phyloP scores from a whole-genome alignment of 23 tunicate genomes.

The Pegea sp. region DNA sequence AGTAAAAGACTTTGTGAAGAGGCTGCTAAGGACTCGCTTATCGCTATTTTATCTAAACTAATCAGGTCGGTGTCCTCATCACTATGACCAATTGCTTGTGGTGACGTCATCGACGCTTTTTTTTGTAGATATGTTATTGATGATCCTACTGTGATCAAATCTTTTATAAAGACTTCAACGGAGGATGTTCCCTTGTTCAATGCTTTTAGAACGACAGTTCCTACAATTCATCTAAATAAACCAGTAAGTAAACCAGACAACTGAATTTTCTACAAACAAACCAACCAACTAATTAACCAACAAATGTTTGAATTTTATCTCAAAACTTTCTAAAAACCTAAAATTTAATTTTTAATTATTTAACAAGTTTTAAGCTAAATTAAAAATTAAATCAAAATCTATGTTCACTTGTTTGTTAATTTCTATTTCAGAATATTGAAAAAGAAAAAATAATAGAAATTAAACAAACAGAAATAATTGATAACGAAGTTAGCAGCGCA shows the following conservation, averaged over 20 bases:
- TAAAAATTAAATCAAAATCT: no score
- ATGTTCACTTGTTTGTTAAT: no score
- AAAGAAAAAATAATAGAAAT: no score
- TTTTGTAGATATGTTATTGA: constrained; percentile 11
- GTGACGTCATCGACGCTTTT: not conserved
- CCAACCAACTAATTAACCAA: no score
- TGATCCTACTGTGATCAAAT: constrained; percentile 64
- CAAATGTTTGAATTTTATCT: no score
- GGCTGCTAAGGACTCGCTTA: constrained; percentile 38
- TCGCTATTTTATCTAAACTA: constrained; percentile 33
- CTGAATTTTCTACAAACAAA: no score
- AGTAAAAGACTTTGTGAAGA: constrained; percentile 18
- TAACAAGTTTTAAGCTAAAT: no score
- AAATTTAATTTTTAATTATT: no score
- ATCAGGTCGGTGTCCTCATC: constrained; percentile 32
- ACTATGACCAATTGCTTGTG: not conserved
- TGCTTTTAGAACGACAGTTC: not conserved
- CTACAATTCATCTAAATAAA: not conserved
- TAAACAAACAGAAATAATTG: no score
- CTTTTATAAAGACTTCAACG: constrained; percentile 10
- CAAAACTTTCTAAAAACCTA: no score
- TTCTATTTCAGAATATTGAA: no score
- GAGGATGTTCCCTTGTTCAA: constrained; percentile 39
- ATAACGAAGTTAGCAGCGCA: no score
- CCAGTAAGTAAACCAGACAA: constrained; percentile 1